These are phyloP conservation scores for Cephus cinctus DNA, from an alignment of 1,140 invertebrate species.

Conservation along the genomic window DNA sequence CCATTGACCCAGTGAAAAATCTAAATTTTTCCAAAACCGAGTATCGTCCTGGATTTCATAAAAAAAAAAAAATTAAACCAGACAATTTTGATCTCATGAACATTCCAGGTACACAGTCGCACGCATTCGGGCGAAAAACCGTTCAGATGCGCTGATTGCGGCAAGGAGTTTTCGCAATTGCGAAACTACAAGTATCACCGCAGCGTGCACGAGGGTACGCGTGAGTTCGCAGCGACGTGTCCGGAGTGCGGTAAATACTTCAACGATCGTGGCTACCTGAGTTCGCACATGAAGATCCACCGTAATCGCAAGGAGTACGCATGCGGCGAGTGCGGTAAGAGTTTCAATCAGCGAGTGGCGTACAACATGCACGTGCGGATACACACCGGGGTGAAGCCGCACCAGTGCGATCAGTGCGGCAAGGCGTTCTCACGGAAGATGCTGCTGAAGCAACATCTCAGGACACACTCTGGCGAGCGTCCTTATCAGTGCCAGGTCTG, in stretches of 20 bases:
- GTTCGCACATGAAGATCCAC: constrained; percentile 79
- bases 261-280: constrained; percentile 75
- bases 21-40: too few species aligned
- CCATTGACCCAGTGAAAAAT: too few species aligned
- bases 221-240: constrained; percentile 73
- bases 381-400: constrained; percentile 81
- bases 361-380: constrained; percentile 82
- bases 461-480: constrained; percentile 77
- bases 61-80: too few species aligned
- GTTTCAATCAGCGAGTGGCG: constrained; percentile 78
- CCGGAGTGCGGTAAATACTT: constrained; percentile 76
- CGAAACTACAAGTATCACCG: constrained; percentile 77
- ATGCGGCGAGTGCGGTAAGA: constrained; percentile 71
- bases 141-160: constrained; percentile 73
- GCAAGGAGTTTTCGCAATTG: constrained; percentile 76
- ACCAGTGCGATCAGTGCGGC: constrained; percentile 81
- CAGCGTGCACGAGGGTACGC: constrained; percentile 69
- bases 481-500: constrained; percentile 71
- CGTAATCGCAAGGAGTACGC: constrained; percentile 74
- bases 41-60: too few species aligned
- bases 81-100: too few species aligned
- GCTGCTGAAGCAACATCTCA: constrained; percentile 75
- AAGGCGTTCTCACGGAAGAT: constrained; percentile 84
- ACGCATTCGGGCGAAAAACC: constrained; percentile 59
- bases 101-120: constrained; percentile 38